These are phyloP conservation scores for Pteronotus mesoamericanus DNA, from an alignment of 2,797 vertebrate genomes.

Conservation along the genomic window DNA sequence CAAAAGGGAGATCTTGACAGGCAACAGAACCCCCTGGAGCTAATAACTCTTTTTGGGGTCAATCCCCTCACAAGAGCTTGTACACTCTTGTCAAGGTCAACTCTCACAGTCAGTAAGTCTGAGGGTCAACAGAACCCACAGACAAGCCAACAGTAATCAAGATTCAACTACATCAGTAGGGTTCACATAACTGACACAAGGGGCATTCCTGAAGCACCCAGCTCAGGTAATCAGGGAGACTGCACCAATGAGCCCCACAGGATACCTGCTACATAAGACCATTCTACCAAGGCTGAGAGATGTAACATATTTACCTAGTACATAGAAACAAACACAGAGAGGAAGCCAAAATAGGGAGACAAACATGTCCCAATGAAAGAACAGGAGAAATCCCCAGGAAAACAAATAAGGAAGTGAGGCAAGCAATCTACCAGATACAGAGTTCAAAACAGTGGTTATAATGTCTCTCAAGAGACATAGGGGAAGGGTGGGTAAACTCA, in stretches of 20 bases:
- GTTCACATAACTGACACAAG: neutral
- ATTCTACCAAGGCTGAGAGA: neutral
- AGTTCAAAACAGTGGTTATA: neutral
- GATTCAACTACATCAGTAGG: neutral
- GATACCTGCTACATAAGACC: neutral
- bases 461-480: neutral
- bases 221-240: neutral
- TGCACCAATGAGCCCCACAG: neutral
- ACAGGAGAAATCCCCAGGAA: neutral
- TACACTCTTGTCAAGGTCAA: neutral
- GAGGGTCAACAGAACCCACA: neutral
- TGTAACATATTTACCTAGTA: neutral
- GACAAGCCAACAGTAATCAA: neutral
- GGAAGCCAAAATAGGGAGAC: neutral
- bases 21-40: neutral
- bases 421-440: neutral
- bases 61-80: neutral
- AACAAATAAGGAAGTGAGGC: neutral
- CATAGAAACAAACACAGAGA: neutral
- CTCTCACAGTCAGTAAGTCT: neutral
- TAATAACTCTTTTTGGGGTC: neutral
- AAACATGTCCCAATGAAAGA: neutral
- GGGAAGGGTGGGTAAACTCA: neutral
- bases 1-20: neutral
- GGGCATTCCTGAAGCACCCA: neutral